phyloP scores from a whole-genome alignment of 2,797 vertebrate genomes.

The Epinephelus coioides region DNA sequence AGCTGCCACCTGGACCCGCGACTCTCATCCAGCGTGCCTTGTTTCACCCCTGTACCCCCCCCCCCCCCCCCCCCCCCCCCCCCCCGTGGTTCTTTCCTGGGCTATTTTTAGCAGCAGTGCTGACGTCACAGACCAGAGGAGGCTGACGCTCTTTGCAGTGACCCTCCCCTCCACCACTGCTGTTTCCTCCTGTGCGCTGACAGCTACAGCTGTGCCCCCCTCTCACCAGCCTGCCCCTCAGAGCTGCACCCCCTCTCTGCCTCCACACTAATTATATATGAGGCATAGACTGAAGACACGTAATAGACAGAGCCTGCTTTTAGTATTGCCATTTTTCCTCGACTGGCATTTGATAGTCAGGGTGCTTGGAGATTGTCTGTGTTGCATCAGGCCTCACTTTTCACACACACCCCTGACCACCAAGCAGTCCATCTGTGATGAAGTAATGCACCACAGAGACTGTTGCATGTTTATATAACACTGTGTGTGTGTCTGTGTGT shows the following conservation, averaged over 20 bases:
- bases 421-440: conserved; percentile 73
- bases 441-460: conserved; percentile 66
- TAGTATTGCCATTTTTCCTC: conserved; percentile 39
- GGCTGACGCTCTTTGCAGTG: conserved; percentile 63
- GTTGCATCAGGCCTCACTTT: conserved; percentile 50
- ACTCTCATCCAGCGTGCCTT: conserved; percentile 47
- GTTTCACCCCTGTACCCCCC: conserved; percentile 48
- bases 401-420: conserved; percentile 60
- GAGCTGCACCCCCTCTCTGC: conserved; percentile 17
- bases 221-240: conserved; percentile 29
- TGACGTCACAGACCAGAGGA: conserved; percentile 80
- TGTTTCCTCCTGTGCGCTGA: conserved; percentile 70
- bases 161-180: conserved; percentile 59
- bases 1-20: conserved; percentile 54
- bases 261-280: conserved; percentile 61
- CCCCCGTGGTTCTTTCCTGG: conserved; percentile 49
- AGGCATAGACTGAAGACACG: conserved; percentile 31
- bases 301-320: conserved; percentile 55
- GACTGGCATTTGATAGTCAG: conserved; percentile 42
- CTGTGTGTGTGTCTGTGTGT: conserved; percentile 50
- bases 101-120: conserved; percentile 81
- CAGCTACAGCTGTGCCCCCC: conserved; percentile 76
- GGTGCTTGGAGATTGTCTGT: conserved; percentile 40
- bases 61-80: conserved; percentile 6
- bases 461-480: conserved; percentile 81